Percentiles rank a stretch among this genome's conserved stretches.
These are phyloP conservation scores for Melierax canorus DNA, from an alignment of 2,113 vertebrate genomes.

Conservation along the genomic window DNA sequence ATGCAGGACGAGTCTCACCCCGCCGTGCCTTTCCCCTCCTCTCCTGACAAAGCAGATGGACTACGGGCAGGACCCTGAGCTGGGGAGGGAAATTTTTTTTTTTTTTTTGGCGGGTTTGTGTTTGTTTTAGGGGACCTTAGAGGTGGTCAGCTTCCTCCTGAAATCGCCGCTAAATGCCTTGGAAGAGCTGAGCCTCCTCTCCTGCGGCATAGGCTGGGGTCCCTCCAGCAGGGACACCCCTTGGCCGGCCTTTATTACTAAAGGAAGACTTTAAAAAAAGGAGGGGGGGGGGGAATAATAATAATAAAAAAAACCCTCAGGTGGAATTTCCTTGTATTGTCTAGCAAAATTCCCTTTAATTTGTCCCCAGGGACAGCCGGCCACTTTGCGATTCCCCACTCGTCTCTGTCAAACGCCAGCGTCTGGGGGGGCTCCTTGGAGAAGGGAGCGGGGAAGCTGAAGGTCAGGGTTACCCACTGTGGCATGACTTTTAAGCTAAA, in stretches of 20 bases:
- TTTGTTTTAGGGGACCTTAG: conserved; percentile 13
- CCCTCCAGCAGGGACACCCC: conserved; percentile 62
- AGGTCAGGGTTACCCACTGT: conserved; percentile 81
- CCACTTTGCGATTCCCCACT: neutral
- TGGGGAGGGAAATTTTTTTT: neutral
- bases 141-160: conserved; percentile 35
- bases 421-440: conserved; percentile 56
- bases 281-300: too few relatives aligned
- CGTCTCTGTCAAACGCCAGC: conserved; percentile 17
- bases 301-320: neutral
- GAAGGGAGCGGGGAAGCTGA: conserved; percentile 64
- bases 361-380: conserved; percentile 73
- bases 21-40: neutral
- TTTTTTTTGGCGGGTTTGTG: neutral
- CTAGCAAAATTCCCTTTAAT: conserved; percentile 75
- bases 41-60: conserved; percentile 6
- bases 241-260: conserved; percentile 63
- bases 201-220: neutral
- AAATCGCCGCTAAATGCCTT: conserved; percentile 73
- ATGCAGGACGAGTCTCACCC: neutral
- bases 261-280: conserved; percentile 13
- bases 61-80: neutral
- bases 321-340: conserved; percentile 68
- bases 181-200: conserved; percentile 71
- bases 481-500: conserved; percentile 85